Evolutionary conservation across 2,888 invertebrate genomes (phyloP).

Genomic region (Horisme vitalbata): DNA sequence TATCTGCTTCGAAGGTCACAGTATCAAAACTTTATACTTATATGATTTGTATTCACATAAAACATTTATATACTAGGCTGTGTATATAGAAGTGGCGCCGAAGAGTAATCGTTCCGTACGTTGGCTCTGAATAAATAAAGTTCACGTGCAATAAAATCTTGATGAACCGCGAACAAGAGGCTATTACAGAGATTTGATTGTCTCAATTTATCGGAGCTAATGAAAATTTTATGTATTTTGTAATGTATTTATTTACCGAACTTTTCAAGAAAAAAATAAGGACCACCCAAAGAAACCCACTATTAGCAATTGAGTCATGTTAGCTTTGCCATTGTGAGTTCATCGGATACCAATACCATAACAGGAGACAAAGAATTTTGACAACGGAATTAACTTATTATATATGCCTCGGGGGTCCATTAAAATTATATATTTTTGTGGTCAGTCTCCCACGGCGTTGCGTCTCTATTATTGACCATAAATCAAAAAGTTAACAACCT

Average conservation of each 20-base stretch:
- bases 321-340: slow-evolving; percentile 29
- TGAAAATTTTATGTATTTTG: slow-evolving; percentile 35
- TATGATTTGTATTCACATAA: slow-evolving; percentile 36
- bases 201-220: slow-evolving; percentile 45
- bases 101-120: slow-evolving; percentile 50
- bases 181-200: slow-evolving; percentile 43
- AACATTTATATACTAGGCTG: slow-evolving; percentile 25
- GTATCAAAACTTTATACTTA: slow-evolving; percentile 41
- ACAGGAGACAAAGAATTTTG: slow-evolving; percentile 61
- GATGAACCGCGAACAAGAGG: slow-evolving; percentile 50
- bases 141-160: slow-evolving; percentile 51
- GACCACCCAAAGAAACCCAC: slow-evolving; percentile 65
- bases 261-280: slow-evolving; percentile 13
- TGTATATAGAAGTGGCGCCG: slow-evolving; percentile 54
- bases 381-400: slow-evolving; percentile 70
- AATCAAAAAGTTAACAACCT: slow-evolving; percentile 84
- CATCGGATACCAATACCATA: slow-evolving; percentile 44
- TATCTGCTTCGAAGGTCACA: slow-evolving; percentile 41
- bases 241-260: slow-evolving; percentile 37
- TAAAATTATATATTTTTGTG: slow-evolving; percentile 76
- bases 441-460: slow-evolving; percentile 81
- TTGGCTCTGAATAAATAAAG: slow-evolving; percentile 52
- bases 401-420: slow-evolving; percentile 74
- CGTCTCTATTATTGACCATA: slow-evolving; percentile 82
- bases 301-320: slow-evolving; percentile 43